phyloP scores from a whole-genome alignment of 64 coral and sea anemone species.

The Stichodactyla helianthus region DNA sequence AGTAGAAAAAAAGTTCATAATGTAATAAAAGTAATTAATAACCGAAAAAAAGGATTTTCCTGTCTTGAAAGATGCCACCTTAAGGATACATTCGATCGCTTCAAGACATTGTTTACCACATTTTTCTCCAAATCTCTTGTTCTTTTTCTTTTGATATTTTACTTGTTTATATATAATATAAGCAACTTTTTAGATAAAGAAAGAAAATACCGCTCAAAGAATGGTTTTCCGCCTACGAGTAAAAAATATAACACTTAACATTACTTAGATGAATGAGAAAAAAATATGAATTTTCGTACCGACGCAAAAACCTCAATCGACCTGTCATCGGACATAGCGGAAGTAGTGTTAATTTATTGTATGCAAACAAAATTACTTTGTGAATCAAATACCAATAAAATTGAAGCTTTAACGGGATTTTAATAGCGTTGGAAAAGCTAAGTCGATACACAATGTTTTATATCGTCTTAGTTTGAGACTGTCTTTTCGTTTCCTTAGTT shows the following conservation, averaged over 20 bases:
- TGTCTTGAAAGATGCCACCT: not conserved
- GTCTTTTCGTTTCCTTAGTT: not conserved
- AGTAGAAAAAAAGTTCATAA: not conserved
- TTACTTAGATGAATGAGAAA: not conserved
- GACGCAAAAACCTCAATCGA: not conserved
- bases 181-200: not conserved
- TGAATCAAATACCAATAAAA: slow-evolving; percentile 1
- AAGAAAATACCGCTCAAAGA: not conserved
- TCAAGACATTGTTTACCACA: slow-evolving; percentile 10
- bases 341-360: slow-evolving; percentile 26
- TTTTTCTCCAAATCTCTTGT: slow-evolving; percentile 17
- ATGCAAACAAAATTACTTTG: slow-evolving; percentile 25
- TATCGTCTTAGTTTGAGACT: not conserved
- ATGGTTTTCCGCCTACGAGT: not conserved
- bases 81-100: not conserved
- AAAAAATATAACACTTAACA: not conserved
- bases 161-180: not conserved
- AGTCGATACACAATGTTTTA: not conserved
- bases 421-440: not conserved
- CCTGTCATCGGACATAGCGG: slow-evolving; percentile 6
- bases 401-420: slow-evolving; percentile 21
- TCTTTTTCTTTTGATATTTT: not conserved
- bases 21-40: not conserved
- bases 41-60: not conserved
- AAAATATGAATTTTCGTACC: not conserved